Conservation (phyloP, 2,888 invertebrate species). For the Sarcophaga subvicina region DNA sequence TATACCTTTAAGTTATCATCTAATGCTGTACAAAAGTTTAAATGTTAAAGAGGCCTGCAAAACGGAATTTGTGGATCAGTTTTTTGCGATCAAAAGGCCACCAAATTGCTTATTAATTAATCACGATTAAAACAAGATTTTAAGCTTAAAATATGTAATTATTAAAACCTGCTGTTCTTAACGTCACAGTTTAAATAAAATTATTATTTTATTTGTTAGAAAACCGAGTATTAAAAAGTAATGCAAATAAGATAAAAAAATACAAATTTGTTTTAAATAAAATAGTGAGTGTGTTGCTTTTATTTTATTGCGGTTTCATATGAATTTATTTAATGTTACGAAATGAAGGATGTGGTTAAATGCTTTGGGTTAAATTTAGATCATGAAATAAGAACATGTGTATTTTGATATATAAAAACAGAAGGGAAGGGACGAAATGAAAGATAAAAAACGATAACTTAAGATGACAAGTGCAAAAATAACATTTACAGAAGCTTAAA, state of each 20-base stretch:
- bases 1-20: too few species aligned
- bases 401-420: slow-evolving; percentile 18
- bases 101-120: too few species aligned
- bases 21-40: too few species aligned
- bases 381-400: slow-evolving; percentile 51
- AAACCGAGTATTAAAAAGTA: background rate
- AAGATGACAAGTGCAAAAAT: slow-evolving; percentile 56
- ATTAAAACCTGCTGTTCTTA: too few species aligned
- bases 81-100: too few species aligned
- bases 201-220: too few species aligned
- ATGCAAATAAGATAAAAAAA: background rate
- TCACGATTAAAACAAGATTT: too few species aligned
- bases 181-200: too few species aligned
- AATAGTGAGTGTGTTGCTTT: background rate
- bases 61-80: too few species aligned
- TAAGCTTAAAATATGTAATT: too few species aligned
- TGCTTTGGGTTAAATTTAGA: slow-evolving; percentile 34
- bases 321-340: background rate
- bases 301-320: background rate
- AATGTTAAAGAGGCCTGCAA: too few species aligned
- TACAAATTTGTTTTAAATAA: background rate
- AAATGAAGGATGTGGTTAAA: slow-evolving; percentile 62
- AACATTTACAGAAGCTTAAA: slow-evolving; percentile 56
- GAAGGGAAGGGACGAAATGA: background rate
- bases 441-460: slow-evolving; percentile 14